These are phyloP conservation scores for Bombus huntii DNA, from an alignment of 1,140 invertebrate genomes.

Conservation along the genomic window DNA sequence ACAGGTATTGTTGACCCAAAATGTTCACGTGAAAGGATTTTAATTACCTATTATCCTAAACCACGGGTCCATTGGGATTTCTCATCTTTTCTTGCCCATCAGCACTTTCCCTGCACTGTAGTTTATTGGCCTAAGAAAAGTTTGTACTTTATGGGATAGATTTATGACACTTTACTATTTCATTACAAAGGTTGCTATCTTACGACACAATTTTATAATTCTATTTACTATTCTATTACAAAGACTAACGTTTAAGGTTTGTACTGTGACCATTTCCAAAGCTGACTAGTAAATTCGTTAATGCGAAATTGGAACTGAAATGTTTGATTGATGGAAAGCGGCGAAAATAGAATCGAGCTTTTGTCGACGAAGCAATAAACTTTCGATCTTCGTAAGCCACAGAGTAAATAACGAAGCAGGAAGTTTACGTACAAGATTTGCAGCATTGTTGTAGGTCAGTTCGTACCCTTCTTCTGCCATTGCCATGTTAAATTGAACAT, in stretches of 20 bases:
- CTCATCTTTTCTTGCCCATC: accelerated
- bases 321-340: background rate
- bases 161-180: no score
- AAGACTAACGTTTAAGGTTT: background rate
- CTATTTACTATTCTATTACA: background rate
- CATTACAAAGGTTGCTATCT: no score
- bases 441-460: background rate
- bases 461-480: background rate
- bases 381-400: background rate
- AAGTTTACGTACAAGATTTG: background rate
- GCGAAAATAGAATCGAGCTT: background rate
- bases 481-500: background rate
- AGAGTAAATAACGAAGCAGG: background rate
- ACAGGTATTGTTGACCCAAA: no score
- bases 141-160: no score
- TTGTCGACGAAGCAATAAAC: slow-evolving; percentile 16
- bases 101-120: no score
- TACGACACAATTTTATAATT: background rate
- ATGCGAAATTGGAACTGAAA: background rate
- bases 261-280: background rate
- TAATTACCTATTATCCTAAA: no score
- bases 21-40: accelerated
- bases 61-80: accelerated
- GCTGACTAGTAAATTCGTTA: background rate
- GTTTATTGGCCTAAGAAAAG: no score